Base-by-base conservation (phyloP, 2,113 vertebrate genomes). In the Cyprinus carpio region DNA sequence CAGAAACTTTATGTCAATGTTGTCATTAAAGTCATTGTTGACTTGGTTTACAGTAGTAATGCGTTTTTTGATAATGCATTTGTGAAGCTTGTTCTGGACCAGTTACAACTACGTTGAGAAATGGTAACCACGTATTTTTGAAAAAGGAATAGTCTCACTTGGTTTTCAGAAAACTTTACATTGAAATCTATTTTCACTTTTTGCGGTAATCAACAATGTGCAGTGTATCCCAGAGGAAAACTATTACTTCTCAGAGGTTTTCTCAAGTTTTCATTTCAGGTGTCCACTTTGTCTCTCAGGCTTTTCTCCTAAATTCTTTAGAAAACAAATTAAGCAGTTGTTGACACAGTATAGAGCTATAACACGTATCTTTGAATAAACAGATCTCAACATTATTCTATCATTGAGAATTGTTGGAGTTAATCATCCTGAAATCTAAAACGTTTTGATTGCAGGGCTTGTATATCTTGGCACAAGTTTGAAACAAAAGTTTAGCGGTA, bases 31-130 rank as follows among this genome's bases (percentile, higher is more conserved):
- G 18, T 37, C 37, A 82, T 27, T 69, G 67, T 85, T 77, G 87
- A 87, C 79, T 82, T 82, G 84, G 79, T 43, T 46, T 46, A 46
- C 43, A 46, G 43, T 46, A 46, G 43, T 46, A 75, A 25, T 25
- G 20, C 4, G 25, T 8, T 74, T 13, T 37, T n/a, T 72, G 12
- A n/a, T n/a, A 20, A 72, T 6, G 37, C 20, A 12, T 23, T 40
- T 13, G 20, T 74, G 31, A 43, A 43, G 71, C 20, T 74, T 13
- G 23, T 75, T 75, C 40, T 37, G 31, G 18, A 12, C 27, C 27
- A 18, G 5, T 65, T 15, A 65, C 3, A 13, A 29, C 29, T 67
- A 67, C 7, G 16, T 0, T 69, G 1, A 10, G 29, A 69, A 69
- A 69, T 69, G 15, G 29, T 8, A 8, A 15, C 15, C 64, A 31